These are phyloP conservation scores for Trypoxylon attenuatum DNA, from an alignment of 2,888 invertebrate species.

Conservation along the genomic window DNA sequence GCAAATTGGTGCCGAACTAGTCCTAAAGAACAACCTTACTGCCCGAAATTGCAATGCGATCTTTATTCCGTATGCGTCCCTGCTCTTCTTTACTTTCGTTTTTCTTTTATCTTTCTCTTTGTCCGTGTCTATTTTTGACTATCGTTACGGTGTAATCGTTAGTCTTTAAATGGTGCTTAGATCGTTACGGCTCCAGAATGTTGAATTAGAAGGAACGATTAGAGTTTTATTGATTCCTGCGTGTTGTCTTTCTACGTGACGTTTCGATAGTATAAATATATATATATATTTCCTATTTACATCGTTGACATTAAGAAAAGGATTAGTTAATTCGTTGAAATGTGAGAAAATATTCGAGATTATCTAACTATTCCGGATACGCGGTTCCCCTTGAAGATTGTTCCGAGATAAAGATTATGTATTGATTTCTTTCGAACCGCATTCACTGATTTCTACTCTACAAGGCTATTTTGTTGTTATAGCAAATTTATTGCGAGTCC, in stretches of 20 bases:
- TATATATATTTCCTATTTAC: background rate
- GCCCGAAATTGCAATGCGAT: slow-evolving; percentile 51
- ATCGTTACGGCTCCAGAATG: background rate
- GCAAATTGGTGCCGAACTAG: slow-evolving; percentile 37
- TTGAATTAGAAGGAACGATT: background rate
- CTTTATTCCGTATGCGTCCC: slow-evolving; percentile 52
- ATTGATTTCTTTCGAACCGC: too few species aligned
- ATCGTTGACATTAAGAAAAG: background rate
- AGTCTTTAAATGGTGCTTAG: slow-evolving; percentile 10
- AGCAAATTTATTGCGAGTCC: too few species aligned
- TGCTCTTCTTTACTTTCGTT: slow-evolving; percentile 25
- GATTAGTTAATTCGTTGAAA: background rate
- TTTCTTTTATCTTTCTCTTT: slow-evolving; percentile 6
- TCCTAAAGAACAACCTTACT: slow-evolving; percentile 51
- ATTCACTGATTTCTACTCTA: too few species aligned
- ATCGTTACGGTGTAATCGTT: slow-evolving; percentile 1
- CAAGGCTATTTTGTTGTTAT: too few species aligned
- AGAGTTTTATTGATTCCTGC: background rate
- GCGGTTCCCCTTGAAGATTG: too few species aligned
- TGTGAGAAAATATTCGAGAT: too few species aligned
- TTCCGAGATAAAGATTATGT: too few species aligned
- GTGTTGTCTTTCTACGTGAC: slow-evolving; percentile 1
- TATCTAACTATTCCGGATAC: too few species aligned
- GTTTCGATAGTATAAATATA: background rate
- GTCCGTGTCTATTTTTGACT: background rate